A percentile compares a stretch with the other conserved stretches of the same genome.
Evolutionary conservation across 2,797 vertebrate genomes (phyloP).

Genomic region (Phrynocephalus forsythii): DNA sequence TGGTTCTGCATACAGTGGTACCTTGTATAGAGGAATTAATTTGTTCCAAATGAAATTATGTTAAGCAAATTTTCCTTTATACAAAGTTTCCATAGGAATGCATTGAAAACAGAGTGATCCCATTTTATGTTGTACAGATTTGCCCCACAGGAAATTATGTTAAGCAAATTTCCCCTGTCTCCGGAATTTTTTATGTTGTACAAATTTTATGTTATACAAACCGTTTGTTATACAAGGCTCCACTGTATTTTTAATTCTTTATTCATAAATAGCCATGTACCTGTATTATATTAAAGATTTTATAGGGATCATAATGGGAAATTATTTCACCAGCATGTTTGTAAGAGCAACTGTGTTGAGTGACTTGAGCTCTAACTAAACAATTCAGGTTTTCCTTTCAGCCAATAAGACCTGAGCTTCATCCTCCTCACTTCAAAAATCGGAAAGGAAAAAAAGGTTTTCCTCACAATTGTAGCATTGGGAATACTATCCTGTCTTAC

Average conservation of each 20-base stretch:
- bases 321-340: rapidly evolving
- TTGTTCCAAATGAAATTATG: too few species aligned
- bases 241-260: conserved; percentile 23
- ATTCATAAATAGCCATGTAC: neutral
- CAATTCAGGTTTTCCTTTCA: conserved; percentile 39
- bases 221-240: too few species aligned
- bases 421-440: conserved; percentile 5
- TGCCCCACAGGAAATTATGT: too few species aligned
- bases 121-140: too few species aligned
- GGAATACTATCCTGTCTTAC: conserved; percentile 36
- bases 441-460: conserved; percentile 56
- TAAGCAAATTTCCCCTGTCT: too few species aligned
- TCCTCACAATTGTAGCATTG: neutral
- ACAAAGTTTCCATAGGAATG: too few species aligned
- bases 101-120: too few species aligned
- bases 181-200: too few species aligned
- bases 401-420: neutral
- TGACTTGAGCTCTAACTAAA: neutral
- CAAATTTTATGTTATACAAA: too few species aligned
- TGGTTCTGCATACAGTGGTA: conserved; percentile 20
- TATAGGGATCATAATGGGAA: neutral
- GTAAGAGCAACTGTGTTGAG: neutral
- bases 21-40: too few species aligned
- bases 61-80: too few species aligned
- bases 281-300: neutral